These are phyloP conservation scores for Drosophila parvula DNA, from an alignment of 1,140 invertebrate genomes.

Conservation along the genomic window DNA sequence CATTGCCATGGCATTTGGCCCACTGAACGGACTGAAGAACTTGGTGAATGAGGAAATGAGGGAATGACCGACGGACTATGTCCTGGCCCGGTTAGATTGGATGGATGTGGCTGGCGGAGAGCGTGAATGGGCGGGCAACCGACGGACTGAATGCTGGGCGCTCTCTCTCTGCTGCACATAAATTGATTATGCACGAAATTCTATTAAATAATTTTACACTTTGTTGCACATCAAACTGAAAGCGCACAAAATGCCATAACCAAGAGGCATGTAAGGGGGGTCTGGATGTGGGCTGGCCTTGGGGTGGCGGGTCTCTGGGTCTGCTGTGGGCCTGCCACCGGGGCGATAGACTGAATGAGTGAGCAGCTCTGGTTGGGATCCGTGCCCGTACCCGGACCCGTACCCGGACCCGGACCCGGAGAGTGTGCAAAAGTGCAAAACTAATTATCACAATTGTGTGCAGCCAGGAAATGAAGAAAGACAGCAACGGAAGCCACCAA, in stretches of 20 bases:
- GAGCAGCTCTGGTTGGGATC: slow-evolving; percentile 30
- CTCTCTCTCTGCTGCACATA: slow-evolving; percentile 72
- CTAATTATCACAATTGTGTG: slow-evolving; percentile 82
- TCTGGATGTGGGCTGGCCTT: slow-evolving; percentile 18
- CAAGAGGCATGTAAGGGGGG: slow-evolving; percentile 25
- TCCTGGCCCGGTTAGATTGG: slow-evolving; percentile 29
- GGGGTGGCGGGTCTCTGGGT: slow-evolving; percentile 6
- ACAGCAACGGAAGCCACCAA: slow-evolving; percentile 81
- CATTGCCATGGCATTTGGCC: slow-evolving; percentile 40
- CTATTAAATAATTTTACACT: slow-evolving; percentile 83
- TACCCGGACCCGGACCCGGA: slow-evolving; percentile 11
- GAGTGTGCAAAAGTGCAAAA: slow-evolving; percentile 76
- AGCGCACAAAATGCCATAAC: slow-evolving; percentile 72
- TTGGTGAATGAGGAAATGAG: neutral
- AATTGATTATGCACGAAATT: slow-evolving; percentile 83
- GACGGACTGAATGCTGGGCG: slow-evolving; percentile 37
- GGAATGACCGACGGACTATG: slow-evolving; percentile 24
- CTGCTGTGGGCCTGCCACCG: slow-evolving; percentile 17
- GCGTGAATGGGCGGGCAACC: slow-evolving; percentile 10
- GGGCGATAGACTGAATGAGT: slow-evolving; percentile 44
- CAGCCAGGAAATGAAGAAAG: slow-evolving; percentile 80
- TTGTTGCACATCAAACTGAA: slow-evolving; percentile 81
- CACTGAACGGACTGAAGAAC: slow-evolving; percentile 11
- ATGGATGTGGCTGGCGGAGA: slow-evolving; percentile 14
- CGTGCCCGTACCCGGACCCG: slow-evolving; percentile 4